Percentiles rank a stretch among this genome's conserved stretches.
phyloP scores from a whole-genome alignment of 1,140 invertebrate species.

The Stegodyphus mimosarum region DNA sequence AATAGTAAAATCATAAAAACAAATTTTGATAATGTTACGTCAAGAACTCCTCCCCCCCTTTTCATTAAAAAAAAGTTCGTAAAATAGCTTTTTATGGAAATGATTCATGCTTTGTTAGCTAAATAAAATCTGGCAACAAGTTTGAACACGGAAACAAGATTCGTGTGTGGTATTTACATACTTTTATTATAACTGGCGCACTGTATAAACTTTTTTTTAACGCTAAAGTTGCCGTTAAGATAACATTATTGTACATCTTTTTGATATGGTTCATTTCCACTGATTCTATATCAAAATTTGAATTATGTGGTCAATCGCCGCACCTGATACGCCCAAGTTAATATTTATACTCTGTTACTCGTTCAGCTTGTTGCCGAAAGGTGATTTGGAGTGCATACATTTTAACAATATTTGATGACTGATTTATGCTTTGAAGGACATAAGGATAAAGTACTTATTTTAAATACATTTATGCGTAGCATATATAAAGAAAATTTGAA shows the following conservation, averaged over 20 bases:
- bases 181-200: slow-evolving; percentile 47
- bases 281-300: neutral
- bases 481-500: too few relatives aligned
- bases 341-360: slow-evolving; percentile 1
- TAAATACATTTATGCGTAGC: too few relatives aligned
- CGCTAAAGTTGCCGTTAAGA: neutral
- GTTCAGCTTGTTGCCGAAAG: too few relatives aligned
- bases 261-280: too few relatives aligned
- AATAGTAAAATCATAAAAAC: too few relatives aligned
- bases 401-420: too few relatives aligned
- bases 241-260: neutral
- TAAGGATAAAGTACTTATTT: too few relatives aligned
- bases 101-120: slow-evolving; percentile 26
- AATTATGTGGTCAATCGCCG: neutral
- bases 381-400: too few relatives aligned
- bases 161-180: slow-evolving; percentile 60
- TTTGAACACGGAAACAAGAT: slow-evolving; percentile 58
- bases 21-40: too few relatives aligned
- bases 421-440: too few relatives aligned
- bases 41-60: too few relatives aligned
- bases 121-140: slow-evolving; percentile 40
- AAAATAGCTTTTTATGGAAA: slow-evolving; percentile 31
- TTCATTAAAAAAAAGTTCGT: neutral
- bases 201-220: slow-evolving; percentile 35
- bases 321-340: slow-evolving; percentile 9